These are phyloP conservation scores for Nannobrachium achirus DNA, from an alignment of 2,113 vertebrate genomes.

Conservation along the genomic window DNA sequence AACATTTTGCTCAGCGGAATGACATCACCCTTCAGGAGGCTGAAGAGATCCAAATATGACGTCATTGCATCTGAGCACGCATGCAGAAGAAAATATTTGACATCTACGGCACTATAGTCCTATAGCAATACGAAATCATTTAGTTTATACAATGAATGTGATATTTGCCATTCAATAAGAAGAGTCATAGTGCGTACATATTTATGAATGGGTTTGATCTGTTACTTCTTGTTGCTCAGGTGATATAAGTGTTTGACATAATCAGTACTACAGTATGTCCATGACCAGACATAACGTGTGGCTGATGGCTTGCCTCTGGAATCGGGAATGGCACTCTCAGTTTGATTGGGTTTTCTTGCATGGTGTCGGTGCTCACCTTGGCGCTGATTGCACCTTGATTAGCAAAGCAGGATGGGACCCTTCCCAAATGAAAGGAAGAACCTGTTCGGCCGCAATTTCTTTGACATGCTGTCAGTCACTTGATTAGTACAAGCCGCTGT, in stretches of 20 bases:
- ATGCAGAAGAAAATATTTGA: conserved; percentile 52
- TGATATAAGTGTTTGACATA: conserved; percentile 4
- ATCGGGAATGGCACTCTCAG: conserved; percentile 20
- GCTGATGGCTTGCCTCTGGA: conserved; percentile 56
- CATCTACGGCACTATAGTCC: conserved; percentile 31
- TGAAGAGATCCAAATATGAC: conserved; percentile 66
- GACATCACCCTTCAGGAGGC: conserved; percentile 67
- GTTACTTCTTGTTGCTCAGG: background rate
- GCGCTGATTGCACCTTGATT: conserved; percentile 58
- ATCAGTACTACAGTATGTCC: conserved; percentile 29
- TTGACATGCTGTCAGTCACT: conserved; percentile 56
- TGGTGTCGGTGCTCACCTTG: conserved; percentile 24
- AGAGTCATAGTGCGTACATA: conserved; percentile 9
- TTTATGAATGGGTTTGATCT: conserved; percentile 34
- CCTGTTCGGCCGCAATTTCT: conserved; percentile 23
- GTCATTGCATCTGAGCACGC: conserved; percentile 69
- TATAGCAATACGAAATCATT: conserved; percentile 45
- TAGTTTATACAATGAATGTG: conserved; percentile 30
- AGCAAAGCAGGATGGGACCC: conserved; percentile 23
- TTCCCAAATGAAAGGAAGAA: conserved; percentile 22
- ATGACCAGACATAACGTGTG: conserved; percentile 46
- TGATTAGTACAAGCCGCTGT: conserved; percentile 48
- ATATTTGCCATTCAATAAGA: conserved; percentile 24
- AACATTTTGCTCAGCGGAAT: conserved; percentile 49
- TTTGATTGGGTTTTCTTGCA: conserved; percentile 41